Evolutionary conservation across 2,888 invertebrate genomes (phyloP).

Genomic region (Blera fallax): DNA sequence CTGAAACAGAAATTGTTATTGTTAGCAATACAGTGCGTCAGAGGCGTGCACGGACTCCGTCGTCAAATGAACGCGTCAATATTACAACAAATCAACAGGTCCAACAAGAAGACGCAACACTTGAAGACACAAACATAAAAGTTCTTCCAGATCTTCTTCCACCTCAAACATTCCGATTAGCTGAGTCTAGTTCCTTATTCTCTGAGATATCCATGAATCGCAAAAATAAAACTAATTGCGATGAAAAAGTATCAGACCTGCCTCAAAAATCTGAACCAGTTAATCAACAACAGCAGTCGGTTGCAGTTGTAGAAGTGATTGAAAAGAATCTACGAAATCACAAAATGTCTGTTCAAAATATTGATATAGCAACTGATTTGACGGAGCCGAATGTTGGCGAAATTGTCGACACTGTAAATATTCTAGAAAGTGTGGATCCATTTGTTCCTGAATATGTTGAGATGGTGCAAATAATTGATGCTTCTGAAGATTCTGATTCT

Average conservation of each 20-base stretch:
- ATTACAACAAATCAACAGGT: constrained; percentile 35
- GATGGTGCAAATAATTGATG: constrained; percentile 84
- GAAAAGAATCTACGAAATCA: constrained; percentile 87
- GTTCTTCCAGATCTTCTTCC: constrained; percentile 83
- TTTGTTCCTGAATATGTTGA: constrained; percentile 84
- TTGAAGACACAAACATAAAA: constrained; percentile 74
- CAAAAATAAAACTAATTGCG: constrained; percentile 3
- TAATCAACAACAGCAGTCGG: constrained; percentile 45
- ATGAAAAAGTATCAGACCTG: constrained; percentile 71
- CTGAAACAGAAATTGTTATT: constrained; percentile 84
- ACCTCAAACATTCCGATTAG: constrained; percentile 85
- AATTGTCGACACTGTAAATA: constrained; percentile 83
- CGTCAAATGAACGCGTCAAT: constrained; percentile 76
- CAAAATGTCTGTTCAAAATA: constrained; percentile 83
- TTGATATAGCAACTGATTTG: constrained; percentile 75
- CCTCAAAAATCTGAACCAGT: constrained; percentile 74
- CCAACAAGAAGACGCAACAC: constrained; percentile 75
- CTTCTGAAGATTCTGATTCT: constrained; percentile 83
- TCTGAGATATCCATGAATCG: constrained; percentile 85
- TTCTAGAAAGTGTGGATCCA: constrained; percentile 83
- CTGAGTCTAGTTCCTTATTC: constrained; percentile 87
- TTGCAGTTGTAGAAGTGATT: constrained; percentile 86
- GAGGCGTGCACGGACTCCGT: constrained; percentile 80
- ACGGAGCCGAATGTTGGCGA: constrained; percentile 78
- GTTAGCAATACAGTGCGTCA: constrained; percentile 86